Base-by-base conservation (phyloP, 2,797 vertebrate species). In the Spondyliosoma cantharus region DNA sequence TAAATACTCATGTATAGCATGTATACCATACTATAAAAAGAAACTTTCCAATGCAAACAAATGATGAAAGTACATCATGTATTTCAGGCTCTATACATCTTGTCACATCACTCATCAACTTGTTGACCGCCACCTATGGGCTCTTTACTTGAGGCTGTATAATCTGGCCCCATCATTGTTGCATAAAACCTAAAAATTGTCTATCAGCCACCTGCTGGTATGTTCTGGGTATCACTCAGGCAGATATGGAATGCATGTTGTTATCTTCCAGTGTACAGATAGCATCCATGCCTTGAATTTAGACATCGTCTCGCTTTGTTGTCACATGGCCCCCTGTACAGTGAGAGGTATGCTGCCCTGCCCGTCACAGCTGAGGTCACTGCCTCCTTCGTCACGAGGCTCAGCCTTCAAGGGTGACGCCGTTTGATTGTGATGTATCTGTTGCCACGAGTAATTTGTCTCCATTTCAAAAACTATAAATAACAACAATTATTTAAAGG, bases 201-300 rank as follows among this genome's bases (percentile, higher is more conserved):
- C 37, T 37, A 22, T 73, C 25, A 52, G 50, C 24, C 19, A 42
- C 19, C 27, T 69, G 37, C 53, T 22, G 64, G 20, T 49, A 32
- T 37, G 75, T 66, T 32, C 67, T 56, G 12, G 17, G 22, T 43
- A 54, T 61, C 50, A 66, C 29, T 50, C 17, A 54, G 45, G 32
- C 32, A 69, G 49, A 56, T 56, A 32, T 42, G 42, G 42, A 71
- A 74, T 53, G 37, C 3, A 25, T 3, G 27, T n/a, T 59, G 43
- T 78, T 78, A 84, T 86, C 45, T 56, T 16, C 57, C 45, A 52
- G 7, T 46, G 48, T 50, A 72, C 77, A 75, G 80, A 76, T 78
- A 74, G 76, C 67, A 66, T 83, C 50, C 54, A 49, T 76, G 22
- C 15, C 2, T 32, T 57, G 20, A 48, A 71, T 61, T 50, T 52